Evolutionary conservation across 2,888 invertebrate species (phyloP), one percentile per base, ranked within the genome.

Genomic region (Saturnia pavonia): DNA sequence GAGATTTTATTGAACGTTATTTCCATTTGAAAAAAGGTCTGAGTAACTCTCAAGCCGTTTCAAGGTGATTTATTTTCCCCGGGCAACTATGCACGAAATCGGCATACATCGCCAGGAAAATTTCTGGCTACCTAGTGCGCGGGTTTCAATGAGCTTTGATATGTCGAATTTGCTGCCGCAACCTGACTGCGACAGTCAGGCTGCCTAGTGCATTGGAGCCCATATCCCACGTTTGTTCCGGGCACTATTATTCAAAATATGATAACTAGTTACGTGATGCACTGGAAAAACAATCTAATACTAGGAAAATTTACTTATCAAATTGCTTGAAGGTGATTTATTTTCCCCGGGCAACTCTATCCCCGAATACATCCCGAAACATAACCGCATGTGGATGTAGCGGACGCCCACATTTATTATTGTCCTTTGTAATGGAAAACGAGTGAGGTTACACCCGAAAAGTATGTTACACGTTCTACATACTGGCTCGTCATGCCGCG

Each of bases 351-450:
- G 40, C 40, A 11, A n/a, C 11, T 65, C 40, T 40, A 65, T 65
- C 65, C 19, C 40, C 65, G n/a, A 40, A 40, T 27, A 40, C n/a
- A 27, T 16, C 54, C 25, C 43, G 66, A 16, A 27, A 67, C 67
- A 68, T 68, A 70, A 67, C 34, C 67, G 57, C 42, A n/a, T 12
- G 57, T 43, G 60, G 60, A 22, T 34, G 67, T 63, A 43, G 43
- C 57, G 65, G 40, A 22, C 60, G 70, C 60, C 67, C 48, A 70
- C 67, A 85, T 86, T 83, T 85, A 84, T 87, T 86, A 86, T 83
- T 85, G 84, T 82, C 85, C 84, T 86, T 87, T 87, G 86, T 86
- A 81, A 84, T 83, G 84, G 82, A 81, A 85, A 84, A 84, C 78
- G 81, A 79, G 83, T 81, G 80, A 82, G 84, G 84, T 81, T 81